Evolutionary conservation across 2,797 vertebrate genomes (phyloP).

Genomic region (Zalophus californianus): DNA sequence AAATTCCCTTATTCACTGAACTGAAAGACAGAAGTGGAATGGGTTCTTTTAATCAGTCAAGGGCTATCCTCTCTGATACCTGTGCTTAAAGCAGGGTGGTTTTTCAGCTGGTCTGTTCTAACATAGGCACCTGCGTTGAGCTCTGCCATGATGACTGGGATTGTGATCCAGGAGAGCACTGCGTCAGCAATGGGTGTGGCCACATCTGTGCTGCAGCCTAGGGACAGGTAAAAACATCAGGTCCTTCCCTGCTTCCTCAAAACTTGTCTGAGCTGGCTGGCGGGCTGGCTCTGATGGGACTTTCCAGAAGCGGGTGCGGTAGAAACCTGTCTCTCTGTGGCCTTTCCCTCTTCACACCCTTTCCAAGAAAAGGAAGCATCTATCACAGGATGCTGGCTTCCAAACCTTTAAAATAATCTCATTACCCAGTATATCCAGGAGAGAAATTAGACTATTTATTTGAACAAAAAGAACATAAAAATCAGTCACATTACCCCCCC

Average conservation of each 20-base stretch:
- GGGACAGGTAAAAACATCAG: constrained; percentile 53
- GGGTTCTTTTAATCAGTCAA: not conserved
- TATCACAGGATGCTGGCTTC: constrained; percentile 22
- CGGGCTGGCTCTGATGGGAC: not conserved
- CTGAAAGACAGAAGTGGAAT: not conserved
- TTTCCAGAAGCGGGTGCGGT: not conserved
- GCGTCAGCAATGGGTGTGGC: constrained; percentile 60
- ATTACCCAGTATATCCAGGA: not conserved
- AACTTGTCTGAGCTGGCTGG: not conserved
- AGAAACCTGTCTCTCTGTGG: not conserved
- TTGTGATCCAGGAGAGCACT: not conserved
- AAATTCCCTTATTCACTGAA: not conserved
- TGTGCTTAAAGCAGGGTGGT: not conserved
- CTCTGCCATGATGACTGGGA: constrained; percentile 46
- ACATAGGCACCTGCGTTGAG: not conserved
- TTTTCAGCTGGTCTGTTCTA: constrained; percentile 33
- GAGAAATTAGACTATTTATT: not conserved
- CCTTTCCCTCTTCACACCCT: not conserved
- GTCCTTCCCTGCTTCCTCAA: not conserved
- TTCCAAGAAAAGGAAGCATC: not conserved
- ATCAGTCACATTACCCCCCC: not conserved
- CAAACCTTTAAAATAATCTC: constrained; percentile 64
- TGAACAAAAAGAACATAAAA: constrained; percentile 27
- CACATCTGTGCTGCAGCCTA: not conserved
- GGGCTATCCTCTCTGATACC: not conserved